Conservation (phyloP, 2,113 vertebrate genomes). For the Caracal caracal region DNA sequence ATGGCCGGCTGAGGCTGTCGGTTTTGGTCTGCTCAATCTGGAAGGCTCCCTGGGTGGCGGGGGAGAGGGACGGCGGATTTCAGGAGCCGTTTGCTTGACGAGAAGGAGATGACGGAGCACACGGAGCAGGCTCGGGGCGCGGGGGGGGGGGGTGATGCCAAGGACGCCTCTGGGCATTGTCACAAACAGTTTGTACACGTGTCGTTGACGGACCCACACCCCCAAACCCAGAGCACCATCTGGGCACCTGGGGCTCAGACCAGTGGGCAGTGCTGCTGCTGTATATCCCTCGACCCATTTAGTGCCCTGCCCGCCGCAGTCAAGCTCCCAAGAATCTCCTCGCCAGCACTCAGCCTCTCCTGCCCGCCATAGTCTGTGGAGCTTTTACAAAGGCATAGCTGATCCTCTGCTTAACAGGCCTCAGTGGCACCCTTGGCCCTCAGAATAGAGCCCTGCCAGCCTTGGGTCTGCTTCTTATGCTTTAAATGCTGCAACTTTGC, state of each 20-base stretch:
- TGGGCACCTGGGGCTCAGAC: background rate
- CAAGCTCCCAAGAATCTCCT: background rate
- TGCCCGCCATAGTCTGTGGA: background rate
- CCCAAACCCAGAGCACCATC: background rate
- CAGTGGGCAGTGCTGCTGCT: background rate
- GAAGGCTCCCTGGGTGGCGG: background rate
- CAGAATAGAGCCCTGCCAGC: background rate
- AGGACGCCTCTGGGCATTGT: background rate
- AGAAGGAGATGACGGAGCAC: background rate
- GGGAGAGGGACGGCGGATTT: background rate
- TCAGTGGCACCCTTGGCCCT: background rate
- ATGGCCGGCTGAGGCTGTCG: background rate
- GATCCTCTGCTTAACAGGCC: background rate
- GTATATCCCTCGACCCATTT: background rate
- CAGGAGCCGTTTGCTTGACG: background rate
- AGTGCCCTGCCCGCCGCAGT: background rate
- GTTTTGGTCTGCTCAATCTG: background rate
- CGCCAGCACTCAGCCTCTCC: background rate
- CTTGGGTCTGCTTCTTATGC: background rate
- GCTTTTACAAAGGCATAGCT: background rate
- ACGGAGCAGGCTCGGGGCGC: rapidly evolving
- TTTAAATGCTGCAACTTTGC: background rate
- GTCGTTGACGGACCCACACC: background rate
- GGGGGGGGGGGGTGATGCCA: background rate
- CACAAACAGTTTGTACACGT: background rate